phyloP scores from a whole-genome alignment of 1,140 invertebrate genomes.

The Caenorhabditis briggsae region DNA sequence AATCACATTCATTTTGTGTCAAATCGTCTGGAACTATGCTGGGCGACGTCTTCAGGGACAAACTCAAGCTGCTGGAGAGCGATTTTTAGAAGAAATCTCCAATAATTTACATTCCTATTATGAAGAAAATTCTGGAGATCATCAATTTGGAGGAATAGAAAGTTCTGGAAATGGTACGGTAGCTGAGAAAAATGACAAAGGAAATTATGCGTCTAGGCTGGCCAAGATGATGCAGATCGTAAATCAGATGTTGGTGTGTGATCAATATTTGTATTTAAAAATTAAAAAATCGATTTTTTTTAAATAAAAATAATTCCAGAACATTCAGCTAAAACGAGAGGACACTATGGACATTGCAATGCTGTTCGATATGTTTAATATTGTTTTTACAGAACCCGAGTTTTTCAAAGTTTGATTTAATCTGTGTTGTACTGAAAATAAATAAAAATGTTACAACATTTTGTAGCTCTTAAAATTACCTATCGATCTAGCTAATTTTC shows the following conservation, averaged over 20 bases:
- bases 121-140: neutral
- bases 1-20: constrained; percentile 18
- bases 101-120: constrained; percentile 22
- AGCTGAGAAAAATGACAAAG: too few species aligned
- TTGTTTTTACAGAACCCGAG: constrained; percentile 16
- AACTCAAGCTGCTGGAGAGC: neutral
- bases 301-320: neutral
- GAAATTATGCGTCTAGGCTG: constrained; percentile 1
- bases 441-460: too few species aligned
- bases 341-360: constrained; percentile 16
- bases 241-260: constrained; percentile 17
- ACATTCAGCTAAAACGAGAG: constrained; percentile 31
- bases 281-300: too few species aligned
- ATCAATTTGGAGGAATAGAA: too few species aligned
- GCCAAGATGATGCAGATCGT: constrained; percentile 14
- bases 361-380: constrained; percentile 48
- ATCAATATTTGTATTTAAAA: neutral
- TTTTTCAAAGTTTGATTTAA: constrained; percentile 6
- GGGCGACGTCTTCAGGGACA: constrained; percentile 29
- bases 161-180: too few species aligned
- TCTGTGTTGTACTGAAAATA: too few species aligned
- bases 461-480: too few species aligned
- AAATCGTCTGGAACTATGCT: constrained; percentile 20
- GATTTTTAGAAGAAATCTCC: neutral
- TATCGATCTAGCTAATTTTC: too few species aligned